Conservation (phyloP, 2,888 invertebrate genomes). For the Gymnoscelis rufifasciata region DNA sequence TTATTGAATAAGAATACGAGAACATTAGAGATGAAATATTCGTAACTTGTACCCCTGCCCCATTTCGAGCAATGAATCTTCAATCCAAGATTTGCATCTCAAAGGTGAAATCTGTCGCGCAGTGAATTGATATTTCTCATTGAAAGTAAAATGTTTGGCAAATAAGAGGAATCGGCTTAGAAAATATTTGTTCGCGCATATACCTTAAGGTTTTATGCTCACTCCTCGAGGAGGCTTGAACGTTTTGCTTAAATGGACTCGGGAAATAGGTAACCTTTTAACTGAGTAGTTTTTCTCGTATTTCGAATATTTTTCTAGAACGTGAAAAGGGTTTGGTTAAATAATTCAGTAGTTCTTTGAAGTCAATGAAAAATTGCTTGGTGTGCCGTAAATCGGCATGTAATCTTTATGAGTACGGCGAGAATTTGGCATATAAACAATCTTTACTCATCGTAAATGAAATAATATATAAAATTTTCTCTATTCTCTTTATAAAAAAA, state of each 20-base stretch:
- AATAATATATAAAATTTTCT: too few species aligned
- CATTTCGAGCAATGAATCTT: slow-evolving; percentile 31
- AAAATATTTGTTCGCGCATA: slow-evolving; percentile 13
- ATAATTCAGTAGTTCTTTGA: not conserved
- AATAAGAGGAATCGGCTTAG: slow-evolving; percentile 24
- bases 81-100: slow-evolving; percentile 29
- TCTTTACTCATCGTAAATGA: too few species aligned
- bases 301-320: not conserved
- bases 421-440: not conserved
- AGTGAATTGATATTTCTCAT: slow-evolving; percentile 29
- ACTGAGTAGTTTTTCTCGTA: slow-evolving; percentile 3
- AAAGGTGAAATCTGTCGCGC: slow-evolving; percentile 31
- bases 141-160: slow-evolving; percentile 27
- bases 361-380: not conserved
- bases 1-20: slow-evolving; percentile 21
- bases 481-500: too few species aligned
- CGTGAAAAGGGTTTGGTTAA: slow-evolving; percentile 1
- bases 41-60: slow-evolving; percentile 23
- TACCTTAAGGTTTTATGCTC: slow-evolving; percentile 4
- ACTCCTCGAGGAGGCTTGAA: slow-evolving; percentile 2
- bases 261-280: slow-evolving; percentile 2
- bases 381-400: not conserved
- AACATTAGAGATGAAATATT: slow-evolving; percentile 23
- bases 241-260: slow-evolving; percentile 3
- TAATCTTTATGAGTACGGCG: too few species aligned